Base-by-base conservation (phyloP, 2,888 invertebrate genomes). In the Strigamia maritima region DNA sequence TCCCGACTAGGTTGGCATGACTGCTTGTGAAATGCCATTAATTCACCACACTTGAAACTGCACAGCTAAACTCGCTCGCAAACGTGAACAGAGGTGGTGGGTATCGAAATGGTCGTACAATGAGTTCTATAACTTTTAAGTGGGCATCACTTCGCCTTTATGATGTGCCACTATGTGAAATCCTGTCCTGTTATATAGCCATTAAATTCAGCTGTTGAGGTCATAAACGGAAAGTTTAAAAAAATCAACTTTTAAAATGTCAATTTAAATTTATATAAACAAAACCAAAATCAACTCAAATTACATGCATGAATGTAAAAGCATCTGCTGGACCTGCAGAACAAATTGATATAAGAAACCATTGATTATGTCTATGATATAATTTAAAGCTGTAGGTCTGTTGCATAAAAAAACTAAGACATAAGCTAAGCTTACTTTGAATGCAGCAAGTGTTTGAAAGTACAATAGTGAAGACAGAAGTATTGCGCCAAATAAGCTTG, bases 1-100 rank as follows among this genome's bases (percentile, higher is more conserved):
- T 70, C 70, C 70, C 24, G 28, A 70, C 70, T 70, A 28, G 26
- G 70, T 28, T 70, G 70, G 70, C 70, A 70, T 70, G 70, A 70
- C 70, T 70, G 70, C 70, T 70, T 26, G 70, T 70, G 70, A 70
- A 70, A 70, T 70, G 70, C 70, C 70, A 70, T 70, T 70, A 70
- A 70, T 70, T 70, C 70, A 26, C 26, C 70, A 16, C 70, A 70
- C 70, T 70, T 16, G 19, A 70, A 70, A 70, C 70, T 70, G 70
- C 70, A 70, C 26, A n/a, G 54, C 54, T 54, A n/a, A 54, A 54
- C 54, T 54, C 54, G 54, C 22, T 19, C 1, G 22, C 22, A 65
- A 65, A 65, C 12, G 49, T 12, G 28, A 12, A 16, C 26, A 70
- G 12, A 26, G 28, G 70, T 70, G 26, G 70, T 19, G 54, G 19